Percentiles rank a stretch among this genome's conserved stretches.
Conservation (phyloP, 1,140 invertebrate species). For the Ridgeia piscesae region DNA sequence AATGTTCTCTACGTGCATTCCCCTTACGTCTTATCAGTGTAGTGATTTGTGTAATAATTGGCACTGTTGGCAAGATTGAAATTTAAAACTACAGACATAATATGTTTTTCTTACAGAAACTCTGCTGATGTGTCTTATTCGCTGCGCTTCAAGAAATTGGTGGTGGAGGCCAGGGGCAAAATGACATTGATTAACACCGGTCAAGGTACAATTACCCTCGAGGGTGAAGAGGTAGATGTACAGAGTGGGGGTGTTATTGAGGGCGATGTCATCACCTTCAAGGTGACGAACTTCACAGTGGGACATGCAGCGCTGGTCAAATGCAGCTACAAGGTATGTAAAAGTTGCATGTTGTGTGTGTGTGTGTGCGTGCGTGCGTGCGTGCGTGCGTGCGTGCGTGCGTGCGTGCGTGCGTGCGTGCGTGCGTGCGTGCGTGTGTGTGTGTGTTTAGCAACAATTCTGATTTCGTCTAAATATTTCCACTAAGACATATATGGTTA, state of each 20-base stretch:
- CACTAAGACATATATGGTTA: too few species aligned
- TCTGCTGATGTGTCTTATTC: constrained; percentile 16
- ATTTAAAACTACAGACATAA: too few species aligned
- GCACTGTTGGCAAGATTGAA: background rate
- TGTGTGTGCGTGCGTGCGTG: too few species aligned
- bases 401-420: too few species aligned
- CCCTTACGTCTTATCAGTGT: too few species aligned
- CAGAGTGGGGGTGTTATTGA: constrained; percentile 41
- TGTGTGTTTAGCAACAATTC: too few species aligned
- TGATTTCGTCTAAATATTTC: too few species aligned
- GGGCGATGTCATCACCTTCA: constrained; percentile 35
- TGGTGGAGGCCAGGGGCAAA: constrained; percentile 39
- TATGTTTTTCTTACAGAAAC: background rate
- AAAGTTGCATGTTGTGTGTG: too few species aligned
- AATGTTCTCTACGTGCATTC: too few species aligned
- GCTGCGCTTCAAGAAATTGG: constrained; percentile 37
- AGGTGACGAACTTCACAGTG: constrained; percentile 34
- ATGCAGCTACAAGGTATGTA: constrained; percentile 38
- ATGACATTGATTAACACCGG: constrained; percentile 33
- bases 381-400: too few species aligned
- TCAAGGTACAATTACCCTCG: constrained; percentile 20
- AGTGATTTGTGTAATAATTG: background rate
- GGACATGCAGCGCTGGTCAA: constrained; percentile 37
- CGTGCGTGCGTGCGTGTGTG: too few species aligned
- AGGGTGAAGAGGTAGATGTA: constrained; percentile 36